Percentiles rank a stretch among this genome's conserved stretches.
These are phyloP conservation scores for Drosophila kepulauana DNA, from an alignment of 1,140 invertebrate species.

Conservation along the genomic window DNA sequence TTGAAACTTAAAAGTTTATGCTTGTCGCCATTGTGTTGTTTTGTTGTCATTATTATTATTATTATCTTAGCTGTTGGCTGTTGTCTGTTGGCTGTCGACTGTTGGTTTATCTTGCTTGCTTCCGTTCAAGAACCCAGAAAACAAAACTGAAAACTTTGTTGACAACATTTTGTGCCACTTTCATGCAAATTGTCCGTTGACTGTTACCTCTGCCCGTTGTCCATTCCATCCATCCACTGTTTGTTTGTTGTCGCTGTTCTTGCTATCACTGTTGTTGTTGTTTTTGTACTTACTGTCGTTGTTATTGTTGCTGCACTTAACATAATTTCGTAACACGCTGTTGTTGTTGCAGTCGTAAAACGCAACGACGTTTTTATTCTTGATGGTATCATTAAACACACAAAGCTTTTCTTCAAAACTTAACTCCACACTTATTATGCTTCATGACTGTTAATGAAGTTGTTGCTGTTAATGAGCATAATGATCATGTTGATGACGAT, in stretches of 20 bases:
- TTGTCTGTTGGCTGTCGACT: neutral
- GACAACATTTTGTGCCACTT: constrained; percentile 75
- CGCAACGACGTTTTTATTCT: constrained; percentile 41
- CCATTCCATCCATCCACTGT: neutral
- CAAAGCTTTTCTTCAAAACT: constrained; percentile 41
- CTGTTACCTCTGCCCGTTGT: constrained; percentile 41
- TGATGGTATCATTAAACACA: constrained; percentile 53
- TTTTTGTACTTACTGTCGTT: neutral
- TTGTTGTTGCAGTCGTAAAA: constrained; percentile 42
- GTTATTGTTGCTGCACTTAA: constrained; percentile 50
- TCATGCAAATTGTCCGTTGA: constrained; percentile 73
- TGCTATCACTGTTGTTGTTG: neutral
- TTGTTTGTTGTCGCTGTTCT: constrained; percentile 7
- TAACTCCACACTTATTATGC: constrained; percentile 19
- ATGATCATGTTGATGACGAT: constrained; percentile 19
- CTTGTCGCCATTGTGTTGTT: constrained; percentile 28
- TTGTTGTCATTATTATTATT: constrained; percentile 16
- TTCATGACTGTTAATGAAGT: constrained; percentile 4
- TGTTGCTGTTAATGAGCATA: neutral
- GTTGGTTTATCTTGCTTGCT: constrained; percentile 61
- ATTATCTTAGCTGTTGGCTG: constrained; percentile 9
- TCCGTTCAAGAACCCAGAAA: constrained; percentile 62
- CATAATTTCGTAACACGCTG: constrained; percentile 68
- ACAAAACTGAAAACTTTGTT: constrained; percentile 49
- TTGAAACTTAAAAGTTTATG: constrained; percentile 40